Percentiles rank a stretch among this genome's conserved stretches.
These are phyloP conservation scores for Lophotis ruficrista DNA, from an alignment of 2,113 vertebrate genomes.

Conservation along the genomic window DNA sequence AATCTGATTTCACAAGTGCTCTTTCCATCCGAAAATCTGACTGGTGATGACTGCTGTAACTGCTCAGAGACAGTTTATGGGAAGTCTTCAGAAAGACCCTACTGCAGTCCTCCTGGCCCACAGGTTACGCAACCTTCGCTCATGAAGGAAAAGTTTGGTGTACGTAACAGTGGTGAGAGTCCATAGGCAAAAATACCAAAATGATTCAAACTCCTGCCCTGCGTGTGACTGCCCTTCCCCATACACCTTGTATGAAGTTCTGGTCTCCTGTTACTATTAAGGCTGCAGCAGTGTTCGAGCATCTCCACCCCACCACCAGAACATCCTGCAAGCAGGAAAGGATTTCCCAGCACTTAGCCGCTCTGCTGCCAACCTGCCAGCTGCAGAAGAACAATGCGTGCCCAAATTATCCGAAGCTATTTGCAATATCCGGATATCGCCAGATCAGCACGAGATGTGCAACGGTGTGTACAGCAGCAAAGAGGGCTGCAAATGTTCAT, in stretches of 20 bases:
- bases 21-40: neutral
- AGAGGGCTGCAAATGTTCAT: neutral
- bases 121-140: neutral
- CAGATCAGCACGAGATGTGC: neutral
- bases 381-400: neutral
- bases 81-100: neutral
- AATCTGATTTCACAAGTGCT: neutral
- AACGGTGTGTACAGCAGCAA: neutral
- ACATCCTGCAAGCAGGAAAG: neutral
- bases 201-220: neutral
- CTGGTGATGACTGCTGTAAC: neutral
- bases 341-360: neutral
- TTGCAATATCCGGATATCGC: neutral
- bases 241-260: neutral
- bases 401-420: neutral
- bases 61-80: neutral
- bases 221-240: neutral
- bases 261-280: neutral
- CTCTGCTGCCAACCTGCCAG: neutral
- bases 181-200: neutral
- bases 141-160: accelerated
- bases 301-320: neutral
- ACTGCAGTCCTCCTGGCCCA: neutral
- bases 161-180: accelerated
- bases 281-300: neutral